Evolutionary conservation across 2,888 invertebrate species (phyloP).

Genomic region (Tanypteryx hageni): DNA sequence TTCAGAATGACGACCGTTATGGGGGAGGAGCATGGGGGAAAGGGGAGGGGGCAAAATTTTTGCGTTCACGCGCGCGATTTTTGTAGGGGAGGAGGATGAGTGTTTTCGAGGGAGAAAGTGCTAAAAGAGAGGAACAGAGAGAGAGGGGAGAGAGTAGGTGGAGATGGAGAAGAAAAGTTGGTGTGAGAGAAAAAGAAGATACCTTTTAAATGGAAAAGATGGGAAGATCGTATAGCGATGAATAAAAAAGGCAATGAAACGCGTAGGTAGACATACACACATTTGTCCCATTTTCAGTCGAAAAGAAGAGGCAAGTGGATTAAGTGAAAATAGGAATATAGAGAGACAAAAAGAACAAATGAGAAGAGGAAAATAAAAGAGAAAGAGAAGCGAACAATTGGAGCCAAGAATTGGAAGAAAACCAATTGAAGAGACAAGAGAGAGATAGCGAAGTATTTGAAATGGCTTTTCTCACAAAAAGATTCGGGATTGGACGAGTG

Average conservation of each 20-base stretch:
- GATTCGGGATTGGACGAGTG: not conserved
- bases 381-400: not conserved
- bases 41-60: not conserved
- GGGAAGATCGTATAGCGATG: constrained; percentile 10
- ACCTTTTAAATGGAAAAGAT: not conserved
- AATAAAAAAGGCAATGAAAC: not conserved
- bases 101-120: not conserved
- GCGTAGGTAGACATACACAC: not conserved
- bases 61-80: not conserved
- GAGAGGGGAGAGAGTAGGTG: not conserved
- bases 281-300: not conserved
- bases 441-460: not conserved
- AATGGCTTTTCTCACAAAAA: not conserved
- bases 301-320: not conserved
- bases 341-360: not conserved
- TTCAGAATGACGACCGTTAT: not conserved
- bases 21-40: too few relatives aligned
- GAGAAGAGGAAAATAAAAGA: not conserved
- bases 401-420: not conserved
- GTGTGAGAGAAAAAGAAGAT: not conserved
- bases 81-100: not conserved
- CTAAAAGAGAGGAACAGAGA: not conserved
- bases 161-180: not conserved
- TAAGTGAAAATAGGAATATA: not conserved
- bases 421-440: not conserved